phyloP scores from a whole-genome alignment of 1,140 invertebrate species.

The Latrodectus geometricus region DNA sequence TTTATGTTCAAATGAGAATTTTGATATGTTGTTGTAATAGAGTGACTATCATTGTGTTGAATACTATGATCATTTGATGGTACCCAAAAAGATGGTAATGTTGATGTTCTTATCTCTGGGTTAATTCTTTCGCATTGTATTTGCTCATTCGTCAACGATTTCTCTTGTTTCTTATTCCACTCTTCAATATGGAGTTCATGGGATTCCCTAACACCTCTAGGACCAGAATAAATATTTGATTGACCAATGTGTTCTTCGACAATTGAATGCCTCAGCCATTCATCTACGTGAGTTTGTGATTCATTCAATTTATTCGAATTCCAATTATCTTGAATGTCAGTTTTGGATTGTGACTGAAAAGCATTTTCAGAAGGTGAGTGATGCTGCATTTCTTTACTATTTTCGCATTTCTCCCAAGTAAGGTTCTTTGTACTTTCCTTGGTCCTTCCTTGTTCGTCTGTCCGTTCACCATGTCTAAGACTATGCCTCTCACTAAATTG shows the following conservation, averaged over 20 bases:
- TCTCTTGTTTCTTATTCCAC: conserved; percentile 35
- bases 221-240: neutral
- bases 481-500: neutral
- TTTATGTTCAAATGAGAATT: conserved; percentile 6
- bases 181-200: neutral
- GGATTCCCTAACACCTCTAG: neutral
- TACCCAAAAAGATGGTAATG: neutral
- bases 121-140: neutral
- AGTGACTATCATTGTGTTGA: neutral
- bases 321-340: neutral
- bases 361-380: neutral
- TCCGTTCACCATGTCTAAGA: neutral
- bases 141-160: neutral
- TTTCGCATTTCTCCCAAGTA: conserved; percentile 16
- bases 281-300: conserved; percentile 14
- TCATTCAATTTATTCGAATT: neutral
- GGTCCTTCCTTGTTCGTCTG: neutral
- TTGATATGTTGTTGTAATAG: neutral
- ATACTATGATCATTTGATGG: neutral
- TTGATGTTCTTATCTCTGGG: neutral
- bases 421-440: neutral
- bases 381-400: neutral
- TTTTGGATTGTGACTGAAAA: conserved; percentile 3
- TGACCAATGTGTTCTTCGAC: neutral
- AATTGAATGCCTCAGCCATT: conserved; percentile 17